Base-by-base conservation (phyloP, 1,140 invertebrate genomes). In the Glossosoma conforme region DNA sequence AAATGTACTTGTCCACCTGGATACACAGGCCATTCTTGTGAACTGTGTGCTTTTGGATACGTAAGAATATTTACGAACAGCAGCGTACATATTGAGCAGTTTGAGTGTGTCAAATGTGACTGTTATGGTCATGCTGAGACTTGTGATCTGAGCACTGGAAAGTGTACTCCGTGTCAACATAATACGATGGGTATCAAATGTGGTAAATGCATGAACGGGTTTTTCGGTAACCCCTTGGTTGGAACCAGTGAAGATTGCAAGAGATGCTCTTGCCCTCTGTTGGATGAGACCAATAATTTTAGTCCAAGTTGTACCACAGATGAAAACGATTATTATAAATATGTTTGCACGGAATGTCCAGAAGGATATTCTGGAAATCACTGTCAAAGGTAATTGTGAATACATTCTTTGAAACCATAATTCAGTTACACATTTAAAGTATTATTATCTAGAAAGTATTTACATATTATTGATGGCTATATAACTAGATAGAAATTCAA, bases 331-430 rank as follows among this genome's bases (percentile, higher is more conserved):
- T 66, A 73, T 9, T 81, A 76, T 46, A 69, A 83, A 53, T 95
- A 91, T 62, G 80, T 93, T 6, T 97, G 92, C 63, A 92, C 87
- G 0, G 82, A 89, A 52, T 99, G 97, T 72, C 86, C 89, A 1
- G 72, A 77, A 33, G 96, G 96, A 0, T 97, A 97, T 62, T 84
- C 84, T 13, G 96, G 96, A 1, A 84, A 87, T 53, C 89, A 91
- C 62, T 98, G 96, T 68, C 91, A 98, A 76, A 83, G 81, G 89
- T 95, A 75, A 68, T 66, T 59, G 32, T 44, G 18, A 22, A 46
- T 37, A 13, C 3, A 49, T 50, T 18, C 37, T 8, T 8, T 8
- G n/a, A 8, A 28, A 28, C n/a, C n/a, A n/a, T n/a, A n/a, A n/a
- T n/a, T n/a, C n/a, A n/a, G n/a, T n/a, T n/a, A n/a, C n/a, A n/a